phyloP scores from a whole-genome alignment of 2,113 vertebrate genomes.

The Cyanoderma ruficeps region DNA sequence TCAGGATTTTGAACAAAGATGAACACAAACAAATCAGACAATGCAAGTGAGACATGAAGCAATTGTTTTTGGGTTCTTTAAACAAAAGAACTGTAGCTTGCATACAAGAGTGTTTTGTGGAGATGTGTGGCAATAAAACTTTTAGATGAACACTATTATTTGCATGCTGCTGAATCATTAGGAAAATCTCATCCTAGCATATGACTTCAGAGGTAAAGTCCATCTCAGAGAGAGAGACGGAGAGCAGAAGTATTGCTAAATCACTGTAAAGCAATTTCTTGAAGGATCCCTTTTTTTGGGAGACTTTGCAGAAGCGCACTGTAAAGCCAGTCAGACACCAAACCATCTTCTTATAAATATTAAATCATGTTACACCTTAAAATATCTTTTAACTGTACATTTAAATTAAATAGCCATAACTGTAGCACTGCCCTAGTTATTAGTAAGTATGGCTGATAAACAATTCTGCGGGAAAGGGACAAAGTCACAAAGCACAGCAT shows the following conservation, averaged over 20 bases:
- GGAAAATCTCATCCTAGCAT: background rate
- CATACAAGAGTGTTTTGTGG: background rate
- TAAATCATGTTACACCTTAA: background rate
- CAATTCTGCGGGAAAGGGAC: background rate
- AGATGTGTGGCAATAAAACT: background rate
- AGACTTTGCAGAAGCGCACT: background rate
- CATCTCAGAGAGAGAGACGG: background rate
- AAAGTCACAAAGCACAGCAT: background rate
- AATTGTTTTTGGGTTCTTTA: background rate
- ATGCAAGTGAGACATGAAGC: background rate
- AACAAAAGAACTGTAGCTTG: conserved; percentile 16
- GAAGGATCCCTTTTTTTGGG: background rate
- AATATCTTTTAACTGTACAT: background rate
- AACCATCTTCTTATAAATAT: background rate
- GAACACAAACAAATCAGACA: background rate
- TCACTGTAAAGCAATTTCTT: background rate
- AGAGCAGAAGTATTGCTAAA: background rate
- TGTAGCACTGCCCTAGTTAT: background rate
- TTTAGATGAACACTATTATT: conserved; percentile 50
- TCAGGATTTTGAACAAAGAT: background rate
- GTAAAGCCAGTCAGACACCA: background rate
- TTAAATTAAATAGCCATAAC: background rate
- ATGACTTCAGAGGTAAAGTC: background rate
- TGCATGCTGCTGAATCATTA: conserved; percentile 56
- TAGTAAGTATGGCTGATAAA: background rate